Percentiles rank a stretch among this genome's conserved stretches.
phyloP scores from a whole-genome alignment of 92 coral and sea anemone genomes.

The Phenganax subtilis region DNA sequence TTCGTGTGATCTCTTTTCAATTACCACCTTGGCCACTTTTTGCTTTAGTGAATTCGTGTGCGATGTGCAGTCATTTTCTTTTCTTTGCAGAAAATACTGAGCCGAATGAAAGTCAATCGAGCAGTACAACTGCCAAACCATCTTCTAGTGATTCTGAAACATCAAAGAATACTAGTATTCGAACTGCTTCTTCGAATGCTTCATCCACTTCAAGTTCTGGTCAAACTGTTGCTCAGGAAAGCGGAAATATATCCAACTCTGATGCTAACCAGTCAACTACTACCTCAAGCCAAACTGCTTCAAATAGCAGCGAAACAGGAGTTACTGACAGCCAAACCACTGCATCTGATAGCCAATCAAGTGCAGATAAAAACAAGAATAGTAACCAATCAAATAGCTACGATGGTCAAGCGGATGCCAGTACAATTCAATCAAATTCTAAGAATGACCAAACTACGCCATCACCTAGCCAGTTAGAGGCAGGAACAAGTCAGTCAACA shows the following conservation, averaged over 20 bases:
- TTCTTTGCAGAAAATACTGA: slow-evolving; percentile 3
- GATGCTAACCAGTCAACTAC: background rate
- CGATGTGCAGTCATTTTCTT: background rate
- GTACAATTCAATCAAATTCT: background rate
- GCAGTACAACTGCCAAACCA: background rate
- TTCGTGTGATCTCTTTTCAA: too few relatives aligned
- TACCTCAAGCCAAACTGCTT: background rate
- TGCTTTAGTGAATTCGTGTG: background rate
- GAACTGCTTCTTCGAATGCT: background rate
- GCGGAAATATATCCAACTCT: background rate
- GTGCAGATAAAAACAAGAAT: background rate
- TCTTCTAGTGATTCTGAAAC: background rate
- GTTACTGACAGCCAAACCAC: background rate
- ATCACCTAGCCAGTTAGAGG: background rate
- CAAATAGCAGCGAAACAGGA: background rate
- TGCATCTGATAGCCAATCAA: background rate
- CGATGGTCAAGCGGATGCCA: background rate
- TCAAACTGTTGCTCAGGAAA: too few relatives aligned
- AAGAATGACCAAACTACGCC: background rate
- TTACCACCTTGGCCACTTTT: too few relatives aligned
- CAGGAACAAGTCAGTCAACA: background rate
- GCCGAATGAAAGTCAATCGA: background rate
- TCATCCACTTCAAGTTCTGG: too few relatives aligned
- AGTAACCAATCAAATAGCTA: background rate
- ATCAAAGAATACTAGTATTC: background rate